Percentiles rank a stretch among this genome's conserved stretches.
phyloP scores from a whole-genome alignment of 2,797 vertebrate species.

The Helicolenus hilgendorfi region DNA sequence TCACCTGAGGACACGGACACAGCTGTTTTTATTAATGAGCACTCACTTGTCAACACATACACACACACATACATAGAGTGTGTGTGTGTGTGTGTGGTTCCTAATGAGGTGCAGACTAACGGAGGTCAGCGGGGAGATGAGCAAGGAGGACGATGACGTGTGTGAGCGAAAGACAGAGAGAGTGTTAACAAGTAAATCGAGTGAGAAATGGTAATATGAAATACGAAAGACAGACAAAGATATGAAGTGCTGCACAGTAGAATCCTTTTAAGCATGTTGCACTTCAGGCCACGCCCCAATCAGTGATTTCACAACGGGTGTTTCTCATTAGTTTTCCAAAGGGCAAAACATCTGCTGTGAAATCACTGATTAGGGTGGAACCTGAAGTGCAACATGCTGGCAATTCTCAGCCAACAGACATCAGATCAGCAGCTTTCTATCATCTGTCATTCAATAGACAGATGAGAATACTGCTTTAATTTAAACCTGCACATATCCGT shows the following conservation, averaged over 20 bases:
- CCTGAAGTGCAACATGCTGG: not conserved
- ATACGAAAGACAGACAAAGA: not conserved
- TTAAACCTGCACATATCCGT: not conserved
- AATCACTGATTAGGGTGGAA: not conserved
- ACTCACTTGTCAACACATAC: slow-evolving; percentile 26
- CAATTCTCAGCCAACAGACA: not conserved
- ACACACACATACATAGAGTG: not conserved
- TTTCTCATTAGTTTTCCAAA: not conserved
- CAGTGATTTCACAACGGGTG: not conserved
- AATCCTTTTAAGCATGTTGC: not conserved
- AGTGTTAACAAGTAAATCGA: not conserved
- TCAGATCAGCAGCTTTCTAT: not conserved
- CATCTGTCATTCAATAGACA: not conserved
- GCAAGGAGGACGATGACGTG: not conserved
- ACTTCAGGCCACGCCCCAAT: not conserved
- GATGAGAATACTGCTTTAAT: not conserved
- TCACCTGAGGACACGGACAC: slow-evolving; percentile 59
- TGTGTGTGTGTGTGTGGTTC: slow-evolving; percentile 1
- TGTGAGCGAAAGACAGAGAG: not conserved
- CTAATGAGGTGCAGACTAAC: slow-evolving; percentile 52
- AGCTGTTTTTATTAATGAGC: slow-evolving; percentile 73
- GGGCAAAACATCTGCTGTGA: not conserved
- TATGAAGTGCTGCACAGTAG: not conserved
- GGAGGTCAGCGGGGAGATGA: slow-evolving; percentile 37
- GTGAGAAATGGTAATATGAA: not conserved